Conservation (phyloP, 2,888 invertebrate genomes). For the Tortricodes alternella region DNA sequence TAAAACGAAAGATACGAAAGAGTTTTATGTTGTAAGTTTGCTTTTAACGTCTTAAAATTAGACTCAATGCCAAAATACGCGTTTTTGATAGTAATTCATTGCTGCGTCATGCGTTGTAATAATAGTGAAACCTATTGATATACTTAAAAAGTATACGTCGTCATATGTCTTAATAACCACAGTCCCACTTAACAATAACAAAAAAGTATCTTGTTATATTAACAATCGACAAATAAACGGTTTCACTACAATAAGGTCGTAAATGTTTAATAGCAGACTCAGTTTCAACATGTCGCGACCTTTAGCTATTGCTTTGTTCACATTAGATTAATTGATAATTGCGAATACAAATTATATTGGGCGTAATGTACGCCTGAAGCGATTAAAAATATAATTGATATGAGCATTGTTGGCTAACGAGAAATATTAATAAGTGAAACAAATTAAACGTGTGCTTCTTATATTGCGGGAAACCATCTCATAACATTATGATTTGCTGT, state of each 20-base stretch:
- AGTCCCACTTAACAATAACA: conserved; percentile 7
- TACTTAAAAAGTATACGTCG: background rate
- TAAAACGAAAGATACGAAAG: no score
- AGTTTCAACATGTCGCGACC: conserved; percentile 43
- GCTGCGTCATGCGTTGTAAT: no score
- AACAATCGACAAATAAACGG: conserved; percentile 17
- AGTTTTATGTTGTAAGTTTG: no score
- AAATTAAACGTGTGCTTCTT: conserved; percentile 22
- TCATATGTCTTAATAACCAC: background rate
- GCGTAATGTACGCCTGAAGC: conserved; percentile 21
- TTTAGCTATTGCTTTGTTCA: conserved; percentile 43
- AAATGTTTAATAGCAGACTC: conserved; percentile 34
- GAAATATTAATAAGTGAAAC: conserved; percentile 18
- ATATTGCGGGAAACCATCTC: no score
- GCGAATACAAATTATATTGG: conserved; percentile 39
- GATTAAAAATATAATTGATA: conserved; percentile 27
- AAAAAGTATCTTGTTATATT: conserved; percentile 8
- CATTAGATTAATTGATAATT: conserved; percentile 50
- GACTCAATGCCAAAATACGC: no score
- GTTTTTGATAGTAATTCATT: no score
- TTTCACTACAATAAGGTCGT: conserved; percentile 25
- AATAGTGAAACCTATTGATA: background rate
- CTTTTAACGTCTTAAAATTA: no score
- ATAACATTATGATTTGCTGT: no score
- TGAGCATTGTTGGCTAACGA: conserved; percentile 24